Evolutionary conservation across 2,113 vertebrate species (phyloP).

Genomic region (Brachypodius melanocephalos): DNA sequence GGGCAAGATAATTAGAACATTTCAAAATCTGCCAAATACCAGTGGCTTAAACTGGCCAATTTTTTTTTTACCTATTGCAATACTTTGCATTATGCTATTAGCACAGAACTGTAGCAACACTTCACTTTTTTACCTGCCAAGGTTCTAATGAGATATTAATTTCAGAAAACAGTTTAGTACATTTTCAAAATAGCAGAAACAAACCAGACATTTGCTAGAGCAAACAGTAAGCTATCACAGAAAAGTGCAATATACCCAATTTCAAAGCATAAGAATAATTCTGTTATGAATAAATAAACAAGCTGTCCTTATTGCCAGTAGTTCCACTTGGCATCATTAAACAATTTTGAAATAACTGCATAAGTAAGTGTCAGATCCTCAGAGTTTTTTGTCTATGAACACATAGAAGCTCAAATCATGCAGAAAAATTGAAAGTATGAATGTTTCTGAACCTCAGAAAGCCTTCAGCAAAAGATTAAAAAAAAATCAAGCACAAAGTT

Average conservation of each 20-base stretch:
- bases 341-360: neutral
- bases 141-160: slow-evolving; percentile 15
- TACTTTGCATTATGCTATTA: neutral
- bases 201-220: neutral
- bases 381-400: neutral
- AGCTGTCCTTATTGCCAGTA: neutral
- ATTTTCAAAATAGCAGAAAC: neutral
- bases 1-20: slow-evolving; percentile 14
- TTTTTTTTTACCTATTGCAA: slow-evolving; percentile 1
- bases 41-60: neutral
- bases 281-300: slow-evolving; percentile 15
- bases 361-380: neutral
- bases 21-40: neutral
- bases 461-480: neutral
- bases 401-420: neutral
- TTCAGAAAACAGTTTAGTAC: neutral
- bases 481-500: neutral
- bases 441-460: neutral
- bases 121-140: slow-evolving; percentile 29
- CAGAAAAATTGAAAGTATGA: neutral
- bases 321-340: neutral
- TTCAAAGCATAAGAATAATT: slow-evolving; percentile 3
- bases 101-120: neutral
- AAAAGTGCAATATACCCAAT: neutral
- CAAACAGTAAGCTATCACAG: neutral